Base-by-base conservation (phyloP, 2,888 invertebrate species). In the Marasmarcha lunaedactyla region DNA sequence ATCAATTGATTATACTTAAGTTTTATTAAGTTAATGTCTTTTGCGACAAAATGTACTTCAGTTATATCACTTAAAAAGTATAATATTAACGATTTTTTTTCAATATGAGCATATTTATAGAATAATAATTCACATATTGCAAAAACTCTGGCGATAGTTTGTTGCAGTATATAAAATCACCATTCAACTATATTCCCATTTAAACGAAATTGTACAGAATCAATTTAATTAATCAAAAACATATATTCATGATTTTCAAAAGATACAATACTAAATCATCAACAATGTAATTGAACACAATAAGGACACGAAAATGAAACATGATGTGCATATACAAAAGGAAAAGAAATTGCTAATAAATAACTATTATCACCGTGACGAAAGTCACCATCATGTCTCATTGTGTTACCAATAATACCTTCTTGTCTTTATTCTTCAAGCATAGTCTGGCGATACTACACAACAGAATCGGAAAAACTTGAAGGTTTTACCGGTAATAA, bases 301-400 rank as follows among this genome's bases (percentile, higher is more conserved):
- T 51, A 42, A 57, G 50, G 50, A 54, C 35, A 55, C 48, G 60
- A 63, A 63, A 55, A 57, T 57, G 52, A 64, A 67, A 67, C 66
- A 72, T 71, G 70, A 77, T 79, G n/a, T 81, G 77, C 77, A 78
- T 70, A 73, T 69, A 74, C 54, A 63, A 71, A 70, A 64, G 61
- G 64, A 71, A 63, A 70, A 63, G 61, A 64, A 71, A 63, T 57
- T 73, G 63, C 56, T 56, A 61, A 52, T 57, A 66, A 64, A 66
- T 69, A 71, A 54, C 72, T 77, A 76, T 78, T 78, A 79, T 79
- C 79, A 78, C 77, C 66, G 72, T 67, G 71, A 52, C 52, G 52
- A 51, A 7, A 30, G 30, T 20, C 20, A 20, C 20, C 20, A 20
- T 7, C 20, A 30, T 3, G n/a, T 10, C 6, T 7, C 30, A 6